Percentiles rank a stretch among this genome's conserved stretches.
These are phyloP conservation scores for Dendrocincla tyrannina DNA, from an alignment of 2,797 vertebrate genomes.

Conservation along the genomic window DNA sequence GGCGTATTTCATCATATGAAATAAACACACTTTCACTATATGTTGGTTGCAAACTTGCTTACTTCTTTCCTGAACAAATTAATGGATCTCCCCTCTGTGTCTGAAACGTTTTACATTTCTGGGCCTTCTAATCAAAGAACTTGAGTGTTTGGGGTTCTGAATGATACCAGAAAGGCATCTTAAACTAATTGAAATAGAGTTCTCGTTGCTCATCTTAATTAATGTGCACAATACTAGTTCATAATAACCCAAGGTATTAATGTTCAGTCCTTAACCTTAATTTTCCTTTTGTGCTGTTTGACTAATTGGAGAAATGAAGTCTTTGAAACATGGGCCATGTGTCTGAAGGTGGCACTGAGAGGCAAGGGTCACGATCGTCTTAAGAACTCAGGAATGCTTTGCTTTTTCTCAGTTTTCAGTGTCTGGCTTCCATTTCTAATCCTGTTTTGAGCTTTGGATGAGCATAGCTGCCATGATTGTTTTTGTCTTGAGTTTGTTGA, in stretches of 20 bases:
- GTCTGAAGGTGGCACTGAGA: not conserved
- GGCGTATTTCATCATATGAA: not conserved
- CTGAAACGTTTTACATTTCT: not conserved
- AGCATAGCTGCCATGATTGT: not conserved
- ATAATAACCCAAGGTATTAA: not conserved
- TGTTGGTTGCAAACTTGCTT: not conserved
- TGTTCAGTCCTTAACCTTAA: not conserved
- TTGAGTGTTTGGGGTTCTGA: not conserved
- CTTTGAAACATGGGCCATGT: not conserved
- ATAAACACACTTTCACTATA: not conserved
- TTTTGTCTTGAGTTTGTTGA: not conserved
- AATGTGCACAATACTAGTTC: not conserved
- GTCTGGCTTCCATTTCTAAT: not conserved
- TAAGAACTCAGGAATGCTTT: not conserved
- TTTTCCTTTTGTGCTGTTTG: not conserved
- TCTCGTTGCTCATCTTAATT: not conserved
- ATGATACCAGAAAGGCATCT: not conserved
- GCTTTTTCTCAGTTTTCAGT: not conserved
- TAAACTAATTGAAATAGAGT: not conserved
- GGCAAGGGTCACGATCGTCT: not conserved
- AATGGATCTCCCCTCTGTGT: not conserved
- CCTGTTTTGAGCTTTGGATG: not conserved
- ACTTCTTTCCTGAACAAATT: not conserved
- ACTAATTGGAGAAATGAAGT: not conserved
- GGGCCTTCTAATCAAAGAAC: not conserved